Evolutionary conservation across 1,140 invertebrate species (phyloP), one percentile per base, ranked within the genome.

Genomic region (Drosophila albomicans): DNA sequence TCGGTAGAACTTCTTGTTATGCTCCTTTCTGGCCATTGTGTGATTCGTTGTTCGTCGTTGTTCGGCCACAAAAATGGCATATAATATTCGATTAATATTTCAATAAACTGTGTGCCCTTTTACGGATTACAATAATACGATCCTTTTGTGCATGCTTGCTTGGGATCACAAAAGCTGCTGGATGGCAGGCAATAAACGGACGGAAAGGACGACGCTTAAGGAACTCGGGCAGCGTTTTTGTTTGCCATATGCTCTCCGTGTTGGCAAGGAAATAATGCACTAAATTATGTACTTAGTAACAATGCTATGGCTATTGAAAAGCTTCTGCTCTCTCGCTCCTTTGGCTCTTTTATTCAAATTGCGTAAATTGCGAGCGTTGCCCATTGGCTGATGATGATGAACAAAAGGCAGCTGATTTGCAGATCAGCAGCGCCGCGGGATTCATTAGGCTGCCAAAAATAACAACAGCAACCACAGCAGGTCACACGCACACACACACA

Each of bases 61-160:
- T 4, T 25, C 20, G 20, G 10, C 30, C 57, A 38, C 65, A 59
- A 82, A 56, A 65, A 79, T 79, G 80, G 73, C 68, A 82, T 82
- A 88, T 84, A 88, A 81, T 79, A 81, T 85, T 88, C 81, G 84
- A 78, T 88, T 85, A 89, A 88, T 88, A 85, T 88, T 89, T 81
- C 78, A 89, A 88, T 88, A 88, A 88, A 89, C 73, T 89, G 71
- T 73, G 72, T 51, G 54, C 70, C 70, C 78, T 75, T 81, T 77
- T 81, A 79, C 68, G 84, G 85, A 89, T 88, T 89, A 89, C 70
- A 74, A 71, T 43, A 66, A 57, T 52, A 75, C 43, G 81, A 70
- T 89, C 52, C 77, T 66, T 81, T 85, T 87, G 82, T 85, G 79
- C 46, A 28, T 59, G 57, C 56, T 11, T 57, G 41, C 56, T 11